phyloP scores from a whole-genome alignment of 2,113 vertebrate genomes.

The Sinosuthora webbiana region DNA sequence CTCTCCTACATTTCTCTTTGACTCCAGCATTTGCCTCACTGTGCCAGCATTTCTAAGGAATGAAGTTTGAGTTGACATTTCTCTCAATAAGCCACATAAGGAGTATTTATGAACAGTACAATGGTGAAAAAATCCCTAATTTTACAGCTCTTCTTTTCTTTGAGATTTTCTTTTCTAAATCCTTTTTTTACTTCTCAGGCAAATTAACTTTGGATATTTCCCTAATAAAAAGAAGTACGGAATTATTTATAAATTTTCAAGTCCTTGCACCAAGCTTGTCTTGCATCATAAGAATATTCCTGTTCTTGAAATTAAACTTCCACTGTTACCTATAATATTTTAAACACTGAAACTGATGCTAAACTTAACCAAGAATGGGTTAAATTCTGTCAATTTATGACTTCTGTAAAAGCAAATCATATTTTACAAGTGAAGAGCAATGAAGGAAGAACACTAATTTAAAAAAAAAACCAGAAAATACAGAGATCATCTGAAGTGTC shows the following conservation, averaged over 20 bases:
- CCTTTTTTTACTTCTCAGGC: not conserved
- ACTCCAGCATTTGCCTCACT: constrained; percentile 81
- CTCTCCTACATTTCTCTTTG: constrained; percentile 75
- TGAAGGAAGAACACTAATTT: not conserved
- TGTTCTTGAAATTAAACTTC: not conserved
- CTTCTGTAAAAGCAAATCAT: not conserved
- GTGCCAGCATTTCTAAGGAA: constrained; percentile 73
- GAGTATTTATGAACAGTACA: not conserved
- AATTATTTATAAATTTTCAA: not conserved
- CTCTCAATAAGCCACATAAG: not conserved
- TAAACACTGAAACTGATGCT: not conserved
- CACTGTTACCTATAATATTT: not conserved
- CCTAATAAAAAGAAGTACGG: not conserved
- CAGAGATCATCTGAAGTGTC: not conserved
- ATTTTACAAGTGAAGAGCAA: not conserved
- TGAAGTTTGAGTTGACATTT: not conserved
- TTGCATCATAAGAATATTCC: not conserved
- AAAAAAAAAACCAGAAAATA: not conserved
- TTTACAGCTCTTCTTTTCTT: not conserved
- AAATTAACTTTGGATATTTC: not conserved
- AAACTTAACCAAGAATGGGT: not conserved
- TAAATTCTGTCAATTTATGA: not conserved
- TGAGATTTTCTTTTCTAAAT: not conserved
- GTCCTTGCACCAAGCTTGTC: not conserved
- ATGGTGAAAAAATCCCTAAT: not conserved